Evolutionary conservation across 2,888 invertebrate genomes (phyloP), one percentile per base, ranked within the genome.

Genomic region (Sphinx pinastri): DNA sequence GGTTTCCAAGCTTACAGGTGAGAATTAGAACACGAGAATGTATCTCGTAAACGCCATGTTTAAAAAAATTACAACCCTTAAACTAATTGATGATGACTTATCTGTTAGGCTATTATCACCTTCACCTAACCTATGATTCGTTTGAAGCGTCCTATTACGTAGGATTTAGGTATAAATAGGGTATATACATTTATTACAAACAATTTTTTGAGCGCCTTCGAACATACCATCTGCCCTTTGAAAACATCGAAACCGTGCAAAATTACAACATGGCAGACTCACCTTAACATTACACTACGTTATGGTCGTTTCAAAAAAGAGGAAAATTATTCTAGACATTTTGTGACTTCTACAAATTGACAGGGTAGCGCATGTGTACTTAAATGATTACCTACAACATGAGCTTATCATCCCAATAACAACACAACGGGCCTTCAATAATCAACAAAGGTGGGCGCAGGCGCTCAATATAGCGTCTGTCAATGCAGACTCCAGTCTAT

Each of bases 401-500:
- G 63, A 58, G 19, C 72, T 68, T 70, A 73, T 60, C 68, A 67
- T 71, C 78, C 78, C 74, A 77, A 76, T 72, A 80, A 76, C 75
- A 75, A 67, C 72, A 73, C 71, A 73, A 71, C 73, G 73, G 71
- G 75, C 75, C 76, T 76, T 85, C 76, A 88, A 75, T 85, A 85
- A 77, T 84, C 82, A 85, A 86, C 84, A 83, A 83, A 79, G 73
- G 83, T 86, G 84, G 88, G 81, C 74, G 83, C 83, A 71, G 89
- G 91, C 88, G 88, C 92, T 93, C 93, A 92, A 81, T 93, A 93
- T 74, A 91, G 83, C 79, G 90, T 86, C 88, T 92, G 94, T 94
- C 94, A 94, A 94, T 94, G 94, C 80, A 94, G 85, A 82, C 93
- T 93, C 94, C 94, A 94, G 81, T 94, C 94, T 77, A 93, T 83